Conservation (phyloP, 2,113 vertebrate species). For the Chiloscyllium plagiosum region DNA sequence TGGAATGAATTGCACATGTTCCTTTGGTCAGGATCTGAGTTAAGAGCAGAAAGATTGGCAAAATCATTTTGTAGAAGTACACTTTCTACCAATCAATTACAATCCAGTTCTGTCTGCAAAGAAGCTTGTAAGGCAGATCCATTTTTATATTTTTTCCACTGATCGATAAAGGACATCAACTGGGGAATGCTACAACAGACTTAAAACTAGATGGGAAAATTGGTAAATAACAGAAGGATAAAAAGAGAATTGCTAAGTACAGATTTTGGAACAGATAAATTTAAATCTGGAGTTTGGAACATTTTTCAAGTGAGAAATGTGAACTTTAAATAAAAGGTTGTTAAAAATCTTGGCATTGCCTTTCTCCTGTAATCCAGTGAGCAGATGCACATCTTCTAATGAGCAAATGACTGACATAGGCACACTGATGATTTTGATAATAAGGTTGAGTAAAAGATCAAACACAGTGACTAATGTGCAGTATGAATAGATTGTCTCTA, state of each 20-base stretch:
- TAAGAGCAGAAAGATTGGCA: background rate
- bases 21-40: background rate
- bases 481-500: background rate
- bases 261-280: background rate
- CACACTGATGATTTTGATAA: conserved; percentile 15
- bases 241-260: background rate
- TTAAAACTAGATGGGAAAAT: background rate
- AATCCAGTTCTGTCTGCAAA: background rate
- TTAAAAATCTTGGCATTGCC: background rate
- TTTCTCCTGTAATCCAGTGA: background rate
- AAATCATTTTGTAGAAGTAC: background rate
- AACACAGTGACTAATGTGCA: background rate
- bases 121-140: background rate
- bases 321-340: background rate
- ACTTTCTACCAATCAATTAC: background rate
- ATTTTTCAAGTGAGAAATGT: background rate
- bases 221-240: no score
- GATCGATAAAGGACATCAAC: background rate
- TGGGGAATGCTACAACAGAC: background rate
- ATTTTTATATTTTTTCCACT: background rate
- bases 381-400: background rate
- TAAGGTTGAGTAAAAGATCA: conserved; percentile 15
- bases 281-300: background rate
- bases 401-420: background rate
- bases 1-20: background rate